A percentile compares a stretch with the other conserved stretches of the same genome.
Conservation (phyloP, 1,140 invertebrate genomes). For the Magallana gigas region DNA sequence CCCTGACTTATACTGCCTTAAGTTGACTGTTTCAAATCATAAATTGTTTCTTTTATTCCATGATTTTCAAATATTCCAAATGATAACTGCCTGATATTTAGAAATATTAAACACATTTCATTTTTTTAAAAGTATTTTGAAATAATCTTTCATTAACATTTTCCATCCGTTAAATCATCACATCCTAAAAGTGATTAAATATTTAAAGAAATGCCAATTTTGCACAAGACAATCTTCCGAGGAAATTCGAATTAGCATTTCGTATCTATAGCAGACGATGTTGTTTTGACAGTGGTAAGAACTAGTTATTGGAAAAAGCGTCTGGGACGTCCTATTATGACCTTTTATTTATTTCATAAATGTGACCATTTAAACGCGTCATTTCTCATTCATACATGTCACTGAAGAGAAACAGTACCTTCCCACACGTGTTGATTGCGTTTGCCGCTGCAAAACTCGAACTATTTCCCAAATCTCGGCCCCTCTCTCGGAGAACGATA, state of each 20-base stretch:
- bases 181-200: too few species aligned
- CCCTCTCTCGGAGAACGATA: slow-evolving; percentile 76
- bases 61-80: too few species aligned
- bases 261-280: slow-evolving; percentile 31
- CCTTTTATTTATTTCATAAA: neutral
- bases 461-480: slow-evolving; percentile 75
- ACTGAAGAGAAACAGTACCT: neutral
- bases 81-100: too few species aligned
- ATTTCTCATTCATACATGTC: neutral
- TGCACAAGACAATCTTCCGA: neutral
- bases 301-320: neutral
- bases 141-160: too few species aligned
- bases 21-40: too few species aligned
- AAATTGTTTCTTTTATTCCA: too few species aligned
- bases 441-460: slow-evolving; percentile 70
- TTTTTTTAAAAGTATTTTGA: too few species aligned
- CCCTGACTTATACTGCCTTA: too few species aligned
- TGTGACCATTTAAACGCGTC: neutral
- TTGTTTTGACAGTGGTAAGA: slow-evolving; percentile 12
- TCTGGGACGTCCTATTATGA: slow-evolving; percentile 6
- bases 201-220: too few species aligned
- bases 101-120: too few species aligned
- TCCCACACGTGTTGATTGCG: neutral
- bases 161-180: too few species aligned
- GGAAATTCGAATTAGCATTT: slow-evolving; percentile 24